Evolutionary conservation across 2,797 vertebrate genomes (phyloP).

Genomic region (Schizopygopsis pylzovi): DNA sequence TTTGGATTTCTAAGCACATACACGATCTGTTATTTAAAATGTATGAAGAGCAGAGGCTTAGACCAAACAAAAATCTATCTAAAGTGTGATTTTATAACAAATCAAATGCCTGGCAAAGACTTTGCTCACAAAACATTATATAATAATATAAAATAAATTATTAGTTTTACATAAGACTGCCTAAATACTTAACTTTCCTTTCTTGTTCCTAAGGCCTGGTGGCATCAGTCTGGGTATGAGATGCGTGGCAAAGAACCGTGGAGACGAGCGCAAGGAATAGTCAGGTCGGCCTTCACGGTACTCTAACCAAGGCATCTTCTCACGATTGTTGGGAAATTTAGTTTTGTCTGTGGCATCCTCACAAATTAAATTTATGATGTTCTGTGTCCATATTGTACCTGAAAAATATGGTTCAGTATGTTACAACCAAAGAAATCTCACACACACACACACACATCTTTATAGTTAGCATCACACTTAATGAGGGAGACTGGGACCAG

Average conservation of each 20-base stretch:
- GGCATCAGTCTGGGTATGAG: constrained; percentile 68
- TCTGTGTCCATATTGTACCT: constrained; percentile 76
- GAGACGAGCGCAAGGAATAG: constrained; percentile 62
- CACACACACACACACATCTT: neutral
- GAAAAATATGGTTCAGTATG: constrained; percentile 12
- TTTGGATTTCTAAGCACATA: constrained; percentile 74
- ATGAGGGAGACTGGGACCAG: neutral
- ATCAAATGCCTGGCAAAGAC: neutral
- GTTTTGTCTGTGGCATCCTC: constrained; percentile 41
- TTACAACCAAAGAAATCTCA: neutral
- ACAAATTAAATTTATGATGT: constrained; percentile 69
- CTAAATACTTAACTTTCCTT: constrained; percentile 63
- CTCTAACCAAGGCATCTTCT: constrained; percentile 74
- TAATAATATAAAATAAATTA: neutral
- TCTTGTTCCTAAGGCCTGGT: constrained; percentile 65
- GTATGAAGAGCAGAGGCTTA: neutral
- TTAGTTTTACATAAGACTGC: neutral
- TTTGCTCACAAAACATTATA: neutral
- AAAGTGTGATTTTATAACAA: neutral
- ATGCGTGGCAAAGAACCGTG: constrained; percentile 68
- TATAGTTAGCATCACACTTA: too few species aligned
- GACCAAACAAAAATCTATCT: neutral
- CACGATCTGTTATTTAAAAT: constrained; percentile 63
- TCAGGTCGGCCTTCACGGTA: constrained; percentile 28
- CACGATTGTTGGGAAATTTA: constrained; percentile 58